Evolutionary conservation across 2,113 vertebrate species (phyloP).

Genomic region (Montifringilla adamsi): DNA sequence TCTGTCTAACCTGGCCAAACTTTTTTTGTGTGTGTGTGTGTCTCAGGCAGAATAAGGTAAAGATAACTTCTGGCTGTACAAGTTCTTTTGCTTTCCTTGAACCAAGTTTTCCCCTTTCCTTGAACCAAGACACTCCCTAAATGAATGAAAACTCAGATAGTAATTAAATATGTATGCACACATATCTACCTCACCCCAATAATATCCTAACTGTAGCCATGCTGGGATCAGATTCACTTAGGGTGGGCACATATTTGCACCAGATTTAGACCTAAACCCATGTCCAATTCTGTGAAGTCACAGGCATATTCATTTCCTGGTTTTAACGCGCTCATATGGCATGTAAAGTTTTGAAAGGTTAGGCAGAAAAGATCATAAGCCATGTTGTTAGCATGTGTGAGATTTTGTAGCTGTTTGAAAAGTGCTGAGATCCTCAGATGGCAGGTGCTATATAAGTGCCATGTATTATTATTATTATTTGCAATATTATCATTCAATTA

Average conservation of each 20-base stretch:
- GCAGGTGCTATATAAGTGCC: conserved; percentile 46
- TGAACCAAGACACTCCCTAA: neutral
- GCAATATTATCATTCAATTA: neutral
- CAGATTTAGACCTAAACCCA: conserved; percentile 55
- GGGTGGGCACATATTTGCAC: conserved; percentile 59
- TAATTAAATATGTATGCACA: neutral
- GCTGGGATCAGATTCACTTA: conserved; percentile 3
- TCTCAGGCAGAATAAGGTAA: neutral
- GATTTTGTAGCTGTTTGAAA: conserved; percentile 35
- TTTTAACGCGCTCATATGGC: conserved; percentile 65
- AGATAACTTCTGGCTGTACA: neutral
- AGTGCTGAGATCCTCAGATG: conserved; percentile 35
- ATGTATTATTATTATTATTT: conserved; percentile 47
- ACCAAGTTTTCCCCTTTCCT: neutral
- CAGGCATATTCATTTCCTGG: conserved; percentile 64
- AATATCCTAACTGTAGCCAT: neutral
- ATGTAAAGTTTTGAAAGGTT: conserved; percentile 64
- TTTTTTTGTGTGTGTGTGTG: neutral
- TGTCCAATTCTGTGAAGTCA: conserved; percentile 60
- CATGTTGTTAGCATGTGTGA: conserved; percentile 66
- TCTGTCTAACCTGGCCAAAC: neutral
- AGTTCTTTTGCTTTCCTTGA: neutral
- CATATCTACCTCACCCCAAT: neutral
- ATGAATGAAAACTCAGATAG: neutral
- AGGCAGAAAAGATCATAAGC: conserved; percentile 53